Conservation (phyloP, 37 sponge, comb jelly and placozoan species). For the Spongilla lacustris region DNA sequence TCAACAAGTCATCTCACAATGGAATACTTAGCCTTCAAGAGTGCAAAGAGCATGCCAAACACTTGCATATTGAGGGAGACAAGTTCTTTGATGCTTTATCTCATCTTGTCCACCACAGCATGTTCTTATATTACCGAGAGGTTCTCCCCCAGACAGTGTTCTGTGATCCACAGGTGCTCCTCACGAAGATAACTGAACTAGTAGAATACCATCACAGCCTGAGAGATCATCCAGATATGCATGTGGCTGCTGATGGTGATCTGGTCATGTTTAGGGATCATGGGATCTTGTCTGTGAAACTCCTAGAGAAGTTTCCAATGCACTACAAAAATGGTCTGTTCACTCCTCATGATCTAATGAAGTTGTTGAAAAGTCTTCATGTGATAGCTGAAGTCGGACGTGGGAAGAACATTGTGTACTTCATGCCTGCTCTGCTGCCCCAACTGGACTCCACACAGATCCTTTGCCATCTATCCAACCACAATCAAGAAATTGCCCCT, state of each 20-base stretch:
- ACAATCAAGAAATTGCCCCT: not conserved
- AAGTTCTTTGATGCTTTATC: not conserved
- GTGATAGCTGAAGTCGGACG: not conserved
- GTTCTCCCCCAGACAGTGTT: conserved; percentile 15
- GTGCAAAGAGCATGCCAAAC: not conserved
- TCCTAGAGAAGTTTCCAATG: not conserved
- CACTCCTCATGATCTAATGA: not conserved
- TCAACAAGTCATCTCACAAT: not conserved
- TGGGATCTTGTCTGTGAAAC: not conserved
- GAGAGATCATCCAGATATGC: not conserved
- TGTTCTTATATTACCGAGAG: conserved; percentile 1
- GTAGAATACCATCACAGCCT: not conserved
- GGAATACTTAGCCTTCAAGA: not conserved
- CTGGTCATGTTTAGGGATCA: conserved; percentile 1
- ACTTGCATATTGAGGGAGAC: not conserved
- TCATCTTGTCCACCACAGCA: not conserved
- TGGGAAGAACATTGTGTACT: not conserved
- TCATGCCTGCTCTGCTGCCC: conserved; percentile 6
- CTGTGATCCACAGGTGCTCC: conserved; percentile 2
- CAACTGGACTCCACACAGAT: not conserved
- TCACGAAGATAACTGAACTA: conserved; percentile 17
- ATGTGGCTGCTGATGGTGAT: not conserved
- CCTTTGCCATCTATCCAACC: too few relatives aligned
- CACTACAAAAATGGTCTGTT: not conserved
- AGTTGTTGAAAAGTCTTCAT: not conserved